Percentiles rank a stretch among this genome's conserved stretches.
Conservation (phyloP, 2,888 invertebrate genomes). For the Dendrolimus houi region DNA sequence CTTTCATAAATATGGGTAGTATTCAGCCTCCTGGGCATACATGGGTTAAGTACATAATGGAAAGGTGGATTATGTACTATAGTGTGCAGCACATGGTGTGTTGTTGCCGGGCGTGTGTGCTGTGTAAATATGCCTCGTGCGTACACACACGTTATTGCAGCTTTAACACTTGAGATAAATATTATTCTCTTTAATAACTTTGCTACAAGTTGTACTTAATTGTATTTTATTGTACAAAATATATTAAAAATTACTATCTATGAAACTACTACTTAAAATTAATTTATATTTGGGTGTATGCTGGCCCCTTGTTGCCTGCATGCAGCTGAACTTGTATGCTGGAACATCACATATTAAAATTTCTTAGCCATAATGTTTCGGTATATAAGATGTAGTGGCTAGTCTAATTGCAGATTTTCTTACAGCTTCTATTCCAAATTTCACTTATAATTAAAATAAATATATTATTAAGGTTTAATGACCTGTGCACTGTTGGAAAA, state of each 20-base stretch:
- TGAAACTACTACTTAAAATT: conserved; percentile 69
- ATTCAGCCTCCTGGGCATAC: background rate
- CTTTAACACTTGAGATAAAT: conserved; percentile 74
- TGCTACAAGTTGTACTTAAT: conserved; percentile 83
- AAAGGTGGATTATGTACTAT: conserved; percentile 67
- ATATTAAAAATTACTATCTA: conserved; percentile 77
- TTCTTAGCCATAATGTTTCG: conserved; percentile 72
- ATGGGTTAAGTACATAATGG: conserved; percentile 55
- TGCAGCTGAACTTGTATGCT: conserved; percentile 74
- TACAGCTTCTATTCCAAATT: conserved; percentile 76
- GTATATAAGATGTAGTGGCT: conserved; percentile 74
- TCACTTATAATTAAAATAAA: conserved; percentile 38
- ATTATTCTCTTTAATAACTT: conserved; percentile 79
- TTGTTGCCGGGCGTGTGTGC: conserved; percentile 71
- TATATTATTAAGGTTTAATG: conserved; percentile 63
- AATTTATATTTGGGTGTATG: conserved; percentile 73
- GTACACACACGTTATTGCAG: conserved; percentile 74
- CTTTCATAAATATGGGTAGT: too few species aligned
- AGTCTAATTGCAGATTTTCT: conserved; percentile 76
- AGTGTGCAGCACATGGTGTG: conserved; percentile 71
- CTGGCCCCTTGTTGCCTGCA: conserved; percentile 70
- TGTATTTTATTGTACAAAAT: conserved; percentile 83
- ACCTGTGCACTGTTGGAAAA: conserved; percentile 76
- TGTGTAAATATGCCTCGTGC: conserved; percentile 75
- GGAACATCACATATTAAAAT: conserved; percentile 69